Evolutionary conservation across 2,797 vertebrate genomes (phyloP), one percentile per base, ranked within the genome.

Genomic region (Gymnodraco acuticeps): DNA sequence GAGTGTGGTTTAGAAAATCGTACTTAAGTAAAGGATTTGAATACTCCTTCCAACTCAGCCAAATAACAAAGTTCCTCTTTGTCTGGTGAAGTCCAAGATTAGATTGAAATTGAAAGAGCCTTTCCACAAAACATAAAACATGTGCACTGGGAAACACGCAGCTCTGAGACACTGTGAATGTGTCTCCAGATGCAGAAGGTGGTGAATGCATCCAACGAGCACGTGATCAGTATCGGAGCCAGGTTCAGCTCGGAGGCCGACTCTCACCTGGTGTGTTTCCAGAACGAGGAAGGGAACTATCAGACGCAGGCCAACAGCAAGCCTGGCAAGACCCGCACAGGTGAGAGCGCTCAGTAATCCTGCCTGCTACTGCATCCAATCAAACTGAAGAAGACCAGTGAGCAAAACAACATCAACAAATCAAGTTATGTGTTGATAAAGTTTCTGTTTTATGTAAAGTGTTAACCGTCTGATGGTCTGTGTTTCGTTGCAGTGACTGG

Each of bases 141-240:
- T 7, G n/a, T n/a, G n/a, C n/a, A n/a, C n/a, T n/a, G n/a, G n/a
- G 23, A 54, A 43, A 42, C 17, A 10, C 3, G 4, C 4, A 5
- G 12, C 31, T 8, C 3, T 16, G 46, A 17, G 51, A 31, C 1
- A 38, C 10, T 10, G 47, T 43, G 8, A 1, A 6, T 6, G 12
- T 45, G 17, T 1, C 41, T 19, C 2, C 87, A 99, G 98, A 94
- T 99, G 80, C 95, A 97, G 93, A 98, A 95, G 90, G 95, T 97
- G 59, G 93, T 99, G 50, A 96, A 91, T 60, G 92, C 96, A 16
- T 96, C 97, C 52, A 99, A 99, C 31, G 97, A 99, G 60, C 97
- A 98, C 4, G 97, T 99, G 27, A 97, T 99, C 91, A 98, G 97
- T 63, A 95, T 99, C 70, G 97, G 97, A 12, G 97, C 97, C 0